These are phyloP conservation scores for Holocentrus rufus DNA, from an alignment of 2,797 vertebrate species.

Conservation along the genomic window DNA sequence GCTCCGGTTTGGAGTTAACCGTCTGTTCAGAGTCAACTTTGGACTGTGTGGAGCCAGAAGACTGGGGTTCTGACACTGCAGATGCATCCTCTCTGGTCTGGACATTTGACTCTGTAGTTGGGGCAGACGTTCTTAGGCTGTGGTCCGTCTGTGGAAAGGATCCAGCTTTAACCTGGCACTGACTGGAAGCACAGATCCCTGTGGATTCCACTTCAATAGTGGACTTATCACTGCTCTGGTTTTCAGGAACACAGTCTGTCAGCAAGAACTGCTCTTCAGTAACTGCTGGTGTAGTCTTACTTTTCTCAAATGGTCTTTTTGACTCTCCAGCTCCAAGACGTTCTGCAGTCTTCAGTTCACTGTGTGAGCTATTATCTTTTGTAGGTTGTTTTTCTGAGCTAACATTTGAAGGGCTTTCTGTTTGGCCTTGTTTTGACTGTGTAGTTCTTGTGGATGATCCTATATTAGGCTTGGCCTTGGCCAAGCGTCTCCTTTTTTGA, in stretches of 20 bases:
- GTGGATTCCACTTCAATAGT: background rate
- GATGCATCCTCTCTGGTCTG: background rate
- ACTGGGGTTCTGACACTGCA: background rate
- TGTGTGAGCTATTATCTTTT: background rate
- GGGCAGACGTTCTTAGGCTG: background rate
- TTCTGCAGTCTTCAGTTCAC: background rate
- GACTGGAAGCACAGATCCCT: background rate
- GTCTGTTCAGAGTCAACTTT: background rate
- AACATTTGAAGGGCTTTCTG: conserved; percentile 2
- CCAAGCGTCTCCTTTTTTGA: conserved; percentile 47
- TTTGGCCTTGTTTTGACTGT: background rate
- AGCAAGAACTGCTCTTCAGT: background rate
- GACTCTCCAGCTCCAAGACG: background rate
- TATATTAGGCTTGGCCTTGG: conserved; percentile 65
- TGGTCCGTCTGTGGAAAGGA: background rate
- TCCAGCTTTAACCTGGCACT: background rate
- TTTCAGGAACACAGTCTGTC: conserved; percentile 2
- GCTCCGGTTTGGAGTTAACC: background rate
- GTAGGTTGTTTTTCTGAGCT: conserved; percentile 15
- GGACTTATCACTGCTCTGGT: background rate
- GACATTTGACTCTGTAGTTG: conserved; percentile 2
- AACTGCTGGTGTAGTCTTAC: background rate
- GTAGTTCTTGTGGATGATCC: conserved; percentile 24
- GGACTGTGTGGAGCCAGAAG: conserved; percentile 7
- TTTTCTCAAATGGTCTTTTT: background rate